phyloP scores from a whole-genome alignment of 2,113 vertebrate genomes.

The Ailuropoda melanoleuca region DNA sequence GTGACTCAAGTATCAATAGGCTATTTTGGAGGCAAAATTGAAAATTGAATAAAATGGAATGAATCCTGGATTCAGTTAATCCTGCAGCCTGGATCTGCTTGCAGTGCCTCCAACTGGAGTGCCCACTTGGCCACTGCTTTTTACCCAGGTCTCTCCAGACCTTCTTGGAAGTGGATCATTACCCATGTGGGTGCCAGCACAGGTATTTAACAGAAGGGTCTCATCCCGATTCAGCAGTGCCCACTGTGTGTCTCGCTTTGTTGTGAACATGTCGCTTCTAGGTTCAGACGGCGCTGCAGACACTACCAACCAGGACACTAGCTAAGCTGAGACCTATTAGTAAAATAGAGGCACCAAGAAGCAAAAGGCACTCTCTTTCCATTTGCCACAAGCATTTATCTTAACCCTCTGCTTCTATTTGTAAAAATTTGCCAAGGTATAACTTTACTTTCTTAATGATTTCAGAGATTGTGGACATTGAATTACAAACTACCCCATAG shows the following conservation, averaged over 20 bases:
- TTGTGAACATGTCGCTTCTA: background rate
- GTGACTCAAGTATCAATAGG: background rate
- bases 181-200: background rate
- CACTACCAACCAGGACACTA: background rate
- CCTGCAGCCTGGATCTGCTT: background rate
- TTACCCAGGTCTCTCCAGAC: background rate
- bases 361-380: background rate
- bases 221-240: background rate
- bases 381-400: background rate
- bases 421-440: background rate
- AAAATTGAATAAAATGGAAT: background rate
- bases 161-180: background rate
- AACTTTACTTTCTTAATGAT: slow-evolving; percentile 41
- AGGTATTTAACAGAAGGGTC: background rate
- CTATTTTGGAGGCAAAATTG: background rate
- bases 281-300: background rate
- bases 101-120: background rate
- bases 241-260: background rate
- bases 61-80: background rate
- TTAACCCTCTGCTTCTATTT: slow-evolving; percentile 1
- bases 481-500: background rate
- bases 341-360: background rate
- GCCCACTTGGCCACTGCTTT: background rate
- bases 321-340: background rate
- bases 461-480: slow-evolving; percentile 29